phyloP scores from a whole-genome alignment of 2,113 vertebrate species.

The Brachyhypopomus gauderio region DNA sequence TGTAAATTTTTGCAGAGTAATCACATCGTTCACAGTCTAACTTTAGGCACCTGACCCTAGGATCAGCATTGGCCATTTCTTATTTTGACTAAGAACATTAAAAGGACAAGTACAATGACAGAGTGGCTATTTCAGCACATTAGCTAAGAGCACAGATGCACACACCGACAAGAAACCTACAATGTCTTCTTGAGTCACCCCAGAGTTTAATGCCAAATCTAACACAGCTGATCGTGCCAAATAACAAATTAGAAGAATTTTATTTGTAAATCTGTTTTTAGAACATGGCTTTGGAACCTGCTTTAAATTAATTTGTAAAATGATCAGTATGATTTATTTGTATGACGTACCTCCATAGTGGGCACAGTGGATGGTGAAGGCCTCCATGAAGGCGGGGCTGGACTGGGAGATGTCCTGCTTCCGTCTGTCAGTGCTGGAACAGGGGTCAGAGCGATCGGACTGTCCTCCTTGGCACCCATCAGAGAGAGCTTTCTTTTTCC shows the following conservation, averaged over 20 bases:
- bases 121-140: not conserved
- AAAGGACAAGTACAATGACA: not conserved
- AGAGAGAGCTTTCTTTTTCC: constrained; percentile 43
- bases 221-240: too few relatives aligned
- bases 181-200: too few relatives aligned
- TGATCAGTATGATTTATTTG: not conserved
- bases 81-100: not conserved
- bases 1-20: too few relatives aligned
- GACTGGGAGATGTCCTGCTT: constrained; percentile 19
- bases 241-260: too few relatives aligned
- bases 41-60: not conserved
- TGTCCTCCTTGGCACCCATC: constrained; percentile 28
- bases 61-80: not conserved
- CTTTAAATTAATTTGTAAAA: not conserved
- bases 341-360: constrained; percentile 49
- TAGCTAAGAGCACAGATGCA: not conserved
- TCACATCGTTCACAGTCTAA: not conserved
- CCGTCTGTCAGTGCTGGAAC: constrained; percentile 22
- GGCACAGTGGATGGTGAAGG: constrained; percentile 4
- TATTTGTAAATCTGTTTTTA: too few relatives aligned
- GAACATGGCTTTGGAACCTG: not conserved
- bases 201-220: too few relatives aligned
- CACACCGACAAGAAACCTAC: not conserved
- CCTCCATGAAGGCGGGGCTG: constrained; percentile 12
- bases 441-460: constrained; percentile 14